A percentile compares a stretch with the other conserved stretches of the same genome.
Evolutionary conservation across 2,888 invertebrate species (phyloP).

Genomic region (Brachylomia viminalis): DNA sequence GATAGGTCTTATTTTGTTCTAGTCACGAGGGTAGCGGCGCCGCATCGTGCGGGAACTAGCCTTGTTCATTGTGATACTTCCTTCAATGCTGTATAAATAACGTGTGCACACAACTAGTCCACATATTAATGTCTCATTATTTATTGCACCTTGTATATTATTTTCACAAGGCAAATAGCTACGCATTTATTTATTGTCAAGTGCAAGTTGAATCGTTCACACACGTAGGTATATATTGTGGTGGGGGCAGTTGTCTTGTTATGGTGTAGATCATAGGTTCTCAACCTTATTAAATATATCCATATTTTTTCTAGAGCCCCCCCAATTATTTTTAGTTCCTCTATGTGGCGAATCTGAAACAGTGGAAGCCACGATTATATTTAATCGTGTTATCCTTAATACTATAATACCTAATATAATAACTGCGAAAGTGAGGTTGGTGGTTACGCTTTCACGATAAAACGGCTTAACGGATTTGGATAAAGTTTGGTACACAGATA

Average conservation of each 20-base stretch:
- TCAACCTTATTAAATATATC: too few relatives aligned
- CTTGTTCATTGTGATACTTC: constrained; percentile 67
- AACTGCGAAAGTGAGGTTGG: too few relatives aligned
- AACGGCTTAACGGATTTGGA: too few relatives aligned
- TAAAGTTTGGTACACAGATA: too few relatives aligned
- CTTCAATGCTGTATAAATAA: constrained; percentile 70
- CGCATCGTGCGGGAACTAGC: constrained; percentile 68
- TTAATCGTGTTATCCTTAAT: too few relatives aligned
- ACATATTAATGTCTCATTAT: constrained; percentile 69
- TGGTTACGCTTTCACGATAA: too few relatives aligned
- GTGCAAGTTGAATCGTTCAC: constrained; percentile 52
- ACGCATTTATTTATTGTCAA: constrained; percentile 59
- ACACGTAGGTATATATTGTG: constrained; percentile 44
- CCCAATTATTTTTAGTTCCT: too few relatives aligned
- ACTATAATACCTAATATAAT: too few relatives aligned
- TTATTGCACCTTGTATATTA: constrained; percentile 66
- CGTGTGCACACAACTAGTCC: constrained; percentile 65
- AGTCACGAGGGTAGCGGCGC: constrained; percentile 66
- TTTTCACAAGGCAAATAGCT: constrained; percentile 59
- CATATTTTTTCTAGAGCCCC: too few relatives aligned
- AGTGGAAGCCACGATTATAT: too few relatives aligned
- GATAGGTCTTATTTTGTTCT: constrained; percentile 54
- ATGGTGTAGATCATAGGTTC: constrained; percentile 7
- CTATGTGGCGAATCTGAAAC: too few relatives aligned
- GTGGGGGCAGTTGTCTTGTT: constrained; percentile 23